phyloP scores from a whole-genome alignment of 1,140 invertebrate species.

The Aethina tumida region DNA sequence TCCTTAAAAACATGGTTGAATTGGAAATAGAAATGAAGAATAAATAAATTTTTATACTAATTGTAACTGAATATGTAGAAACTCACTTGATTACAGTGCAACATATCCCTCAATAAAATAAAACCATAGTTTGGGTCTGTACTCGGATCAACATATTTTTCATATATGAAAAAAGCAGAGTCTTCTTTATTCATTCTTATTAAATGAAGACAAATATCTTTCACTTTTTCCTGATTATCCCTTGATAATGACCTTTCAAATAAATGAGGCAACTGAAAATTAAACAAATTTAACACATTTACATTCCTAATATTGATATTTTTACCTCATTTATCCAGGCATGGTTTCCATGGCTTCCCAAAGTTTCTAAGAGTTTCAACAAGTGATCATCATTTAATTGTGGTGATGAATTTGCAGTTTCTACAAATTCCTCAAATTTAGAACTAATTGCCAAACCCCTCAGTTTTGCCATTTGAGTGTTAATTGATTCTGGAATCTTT shows the following conservation, averaged over 20 bases:
- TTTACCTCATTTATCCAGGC: slow-evolving; percentile 15
- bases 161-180: slow-evolving; percentile 22
- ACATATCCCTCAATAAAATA: slow-evolving; percentile 24
- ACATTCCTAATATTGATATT: slow-evolving; percentile 10
- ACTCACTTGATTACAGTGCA: slow-evolving; percentile 20
- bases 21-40: slow-evolving; percentile 1
- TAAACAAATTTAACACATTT: slow-evolving; percentile 11
- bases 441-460: slow-evolving; percentile 19
- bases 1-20: slow-evolving; percentile 16
- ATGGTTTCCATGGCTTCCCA: slow-evolving; percentile 19
- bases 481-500: slow-evolving; percentile 23
- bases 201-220: slow-evolving; percentile 24
- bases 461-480: slow-evolving; percentile 19
- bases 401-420: slow-evolving; percentile 9
- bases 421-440: slow-evolving; percentile 18
- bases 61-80: background rate
- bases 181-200: slow-evolving; percentile 20
- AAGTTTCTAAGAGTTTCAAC: slow-evolving; percentile 14
- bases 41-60: slow-evolving; percentile 3
- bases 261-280: slow-evolving; percentile 7
- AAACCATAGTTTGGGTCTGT: slow-evolving; percentile 13
- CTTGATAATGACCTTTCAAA: slow-evolving; percentile 4
- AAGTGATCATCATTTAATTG: slow-evolving; percentile 15
- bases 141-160: slow-evolving; percentile 14
- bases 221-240: slow-evolving; percentile 15